Base-by-base conservation (phyloP, 1,140 invertebrate genomes). In the Dendroctonus valens region DNA sequence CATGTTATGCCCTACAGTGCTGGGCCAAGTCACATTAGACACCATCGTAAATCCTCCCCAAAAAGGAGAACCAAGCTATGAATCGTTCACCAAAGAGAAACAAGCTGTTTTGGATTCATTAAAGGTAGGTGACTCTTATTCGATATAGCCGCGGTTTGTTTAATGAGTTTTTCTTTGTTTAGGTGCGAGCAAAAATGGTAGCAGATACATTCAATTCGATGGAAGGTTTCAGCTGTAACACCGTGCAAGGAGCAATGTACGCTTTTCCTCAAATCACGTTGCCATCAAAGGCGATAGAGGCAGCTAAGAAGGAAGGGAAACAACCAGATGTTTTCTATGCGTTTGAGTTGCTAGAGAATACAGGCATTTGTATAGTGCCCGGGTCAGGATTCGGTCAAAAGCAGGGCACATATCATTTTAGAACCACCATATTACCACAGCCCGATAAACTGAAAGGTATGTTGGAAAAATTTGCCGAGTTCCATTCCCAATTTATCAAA, bases 191-290 rank as follows among this genome's bases (percentile, higher is more conserved):
- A 59, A 83, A 87, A 70, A 84, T 99, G 79, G 91, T 98, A 37
- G 90, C 89, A 1, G 88, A 97, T 40, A 91, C 93, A 4, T 92
- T 99, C 72, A 98, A 98, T 80, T 84, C 83, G 41, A 94, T 98
- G 76, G 86, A 92, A 72, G 95, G 96, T n/a, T 93, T 96, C 72
- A 87, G 80, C 42, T 95, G 92, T 72, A 94, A 95, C 77, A 79
- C 84, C 58, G 91, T 97, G 64, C 77, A 95, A 92, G 96, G 96
- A 12, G 95, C 97, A 2, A 98, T 99, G 97, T 99, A 99, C 80
- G 96, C 96, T 42, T 97, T 99, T 78, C 97, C 97, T 3, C 84
- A 85, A 69, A 78, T 96, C 42, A 81, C 83, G 41, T 73, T 96
- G 15, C 91, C 93, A 2, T 77, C 82, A 54, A 92, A 91, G 76